Evolutionary conservation across 2,113 vertebrate species (phyloP), one percentile per base, ranked within the genome.

Genomic region (Ciconia boyciana): DNA sequence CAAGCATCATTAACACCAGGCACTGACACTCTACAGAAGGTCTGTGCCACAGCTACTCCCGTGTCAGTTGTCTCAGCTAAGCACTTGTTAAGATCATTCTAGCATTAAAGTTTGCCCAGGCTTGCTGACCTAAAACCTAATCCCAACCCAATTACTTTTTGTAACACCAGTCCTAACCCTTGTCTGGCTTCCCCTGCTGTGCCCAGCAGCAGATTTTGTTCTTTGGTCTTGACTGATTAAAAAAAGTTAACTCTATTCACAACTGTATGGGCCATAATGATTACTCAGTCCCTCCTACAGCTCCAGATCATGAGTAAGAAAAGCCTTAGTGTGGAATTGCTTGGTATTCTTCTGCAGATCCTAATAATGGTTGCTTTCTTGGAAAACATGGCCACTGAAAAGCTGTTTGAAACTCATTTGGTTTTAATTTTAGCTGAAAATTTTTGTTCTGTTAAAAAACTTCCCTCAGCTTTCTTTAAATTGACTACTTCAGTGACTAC

Each of bases 111-210:
- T 95, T 92, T 86, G 60, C 68, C 41, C 41, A 79, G 65, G 24
- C 78, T 87, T 87, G 39, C 90, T 94, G 92, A 91, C 74, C 70
- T 93, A 95, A 97, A 95, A 82, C 69, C 43, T 94, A 93, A 97
- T 89, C 87, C 74, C 87, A 87, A 81, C 18, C 65, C 89, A 94
- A 93, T 94, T 89, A 96, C 90, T 68, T 94, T 89, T 85, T 62
- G 52, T 82, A 90, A 94, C 64, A 87, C 69, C 39, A 84, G 39
- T 43, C 74, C 44, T 54, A 89, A 71, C 78, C 32, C 57, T 82
- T 85, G 84, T 24, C 81, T 94, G 95, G 48, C 61, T 87, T 89
- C 61, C n/a, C 92, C 92, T 87, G 84, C 90, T 95, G 92, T 84
- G 92, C 84, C 65, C 74, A 87, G 77, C 81, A 82, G 72, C 55